These are phyloP conservation scores for Allygus modestus DNA, from an alignment of 2,888 invertebrate genomes.

Conservation along the genomic window DNA sequence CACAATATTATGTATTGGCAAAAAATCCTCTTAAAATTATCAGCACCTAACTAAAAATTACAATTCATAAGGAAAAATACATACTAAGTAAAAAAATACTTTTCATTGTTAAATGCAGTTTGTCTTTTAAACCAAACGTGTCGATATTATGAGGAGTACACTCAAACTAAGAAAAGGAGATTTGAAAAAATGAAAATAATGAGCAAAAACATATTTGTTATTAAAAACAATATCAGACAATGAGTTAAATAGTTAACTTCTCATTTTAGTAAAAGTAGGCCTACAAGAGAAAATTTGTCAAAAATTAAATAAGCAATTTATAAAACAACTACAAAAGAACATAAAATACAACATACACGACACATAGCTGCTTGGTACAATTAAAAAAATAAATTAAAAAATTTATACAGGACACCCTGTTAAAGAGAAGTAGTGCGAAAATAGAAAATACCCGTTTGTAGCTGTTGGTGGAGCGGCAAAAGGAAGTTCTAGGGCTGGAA, in stretches of 20 bases:
- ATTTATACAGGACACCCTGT: conserved; percentile 42
- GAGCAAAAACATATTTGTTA: neutral
- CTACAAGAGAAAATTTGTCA: conserved; percentile 1
- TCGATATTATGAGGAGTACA: neutral
- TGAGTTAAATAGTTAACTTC: neutral
- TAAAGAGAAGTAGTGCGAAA: neutral
- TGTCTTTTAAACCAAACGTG: neutral
- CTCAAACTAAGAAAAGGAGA: neutral
- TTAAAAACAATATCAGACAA: neutral
- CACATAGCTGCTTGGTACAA: conserved; percentile 40
- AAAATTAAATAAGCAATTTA: neutral
- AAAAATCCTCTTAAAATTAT: neutral
- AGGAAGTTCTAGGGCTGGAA: neutral
- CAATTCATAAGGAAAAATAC: neutral
- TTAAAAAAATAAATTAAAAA: conserved; percentile 22
- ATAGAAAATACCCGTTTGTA: conserved; percentile 1
- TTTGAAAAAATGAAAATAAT: neutral
- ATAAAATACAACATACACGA: neutral
- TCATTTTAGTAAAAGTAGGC: neutral
- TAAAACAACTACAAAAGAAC: conserved; percentile 19
- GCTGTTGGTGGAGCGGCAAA: neutral
- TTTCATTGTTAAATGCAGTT: conserved; percentile 19
- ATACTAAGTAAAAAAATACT: conserved; percentile 33
- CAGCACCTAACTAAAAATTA: neutral
- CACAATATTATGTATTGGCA: neutral